Evolutionary conservation across 2,888 invertebrate genomes (phyloP), one percentile per base, ranked within the genome.

Genomic region (Ochropleura plecta): DNA sequence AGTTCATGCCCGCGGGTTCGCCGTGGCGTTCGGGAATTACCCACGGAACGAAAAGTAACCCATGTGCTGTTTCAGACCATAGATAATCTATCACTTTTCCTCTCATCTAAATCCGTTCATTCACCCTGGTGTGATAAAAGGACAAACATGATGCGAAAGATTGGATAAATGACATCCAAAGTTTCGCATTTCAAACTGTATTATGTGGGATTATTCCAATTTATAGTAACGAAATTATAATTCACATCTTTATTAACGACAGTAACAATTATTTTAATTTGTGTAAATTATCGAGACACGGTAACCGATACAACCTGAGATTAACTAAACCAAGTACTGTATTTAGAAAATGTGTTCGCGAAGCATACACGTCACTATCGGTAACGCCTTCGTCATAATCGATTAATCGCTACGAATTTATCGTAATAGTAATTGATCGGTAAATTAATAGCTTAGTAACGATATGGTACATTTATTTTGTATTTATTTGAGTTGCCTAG

Each of bases 351-450:
- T 60, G 5, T 63, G 59, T 62, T 68, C 49, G 59, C 42, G 16
- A 69, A 67, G 46, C 59, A n/a, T 57, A 42, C n/a, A 74, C 82
- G 44, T 72, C 49, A 81, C 71, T 74, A 70, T 77, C 59, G 65
- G 55, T 55, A 66, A 75, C 62, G 73, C 73, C 69, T 82, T 14
- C 18, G 46, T 66, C 42, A 70, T 66, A 70, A 72, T 53, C 81
- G 70, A 73, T 83, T 79, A 83, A 65, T 51, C 30, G 64, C 30
- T 49, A 51, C 18, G 18, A 82, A 69, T 77, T 65, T 65, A 62
- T 78, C 78, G 78, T 53, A 14, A 46, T 40, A 44, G 44, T 18
- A 12, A 68, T 42, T 62, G 48, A 71, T 78, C 51, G 14, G 30
- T 70, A 30, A 81, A 70, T 42, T 81, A 70, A 70, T 64, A 59